Percentiles rank a stretch among this genome's conserved stretches.
phyloP scores from a whole-genome alignment of 2,113 vertebrate species.

The Falco punctatus region DNA sequence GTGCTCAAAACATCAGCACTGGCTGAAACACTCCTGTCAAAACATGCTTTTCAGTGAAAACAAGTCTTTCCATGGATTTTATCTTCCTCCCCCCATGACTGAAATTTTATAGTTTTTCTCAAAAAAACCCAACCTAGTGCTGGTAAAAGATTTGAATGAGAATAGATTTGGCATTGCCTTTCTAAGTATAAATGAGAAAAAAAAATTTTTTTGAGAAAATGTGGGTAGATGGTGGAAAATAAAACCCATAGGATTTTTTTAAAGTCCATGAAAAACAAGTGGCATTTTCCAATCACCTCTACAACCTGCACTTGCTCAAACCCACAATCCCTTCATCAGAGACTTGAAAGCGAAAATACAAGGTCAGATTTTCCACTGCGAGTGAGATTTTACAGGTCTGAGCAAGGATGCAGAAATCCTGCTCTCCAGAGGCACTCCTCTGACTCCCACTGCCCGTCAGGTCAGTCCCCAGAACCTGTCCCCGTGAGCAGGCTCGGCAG shows the following conservation, averaged over 20 bases:
- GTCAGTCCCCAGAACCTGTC: fast-evolving
- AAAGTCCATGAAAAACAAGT: not conserved
- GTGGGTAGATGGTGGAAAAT: not conserved
- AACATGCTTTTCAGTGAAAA: not conserved
- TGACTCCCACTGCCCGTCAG: not conserved
- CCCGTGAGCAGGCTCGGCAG: not conserved
- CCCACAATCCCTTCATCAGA: not conserved
- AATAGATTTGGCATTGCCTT: not conserved
- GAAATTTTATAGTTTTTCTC: not conserved
- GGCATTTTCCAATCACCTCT: not conserved
- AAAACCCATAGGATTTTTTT: fast-evolving
- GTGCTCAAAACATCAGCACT: not conserved
- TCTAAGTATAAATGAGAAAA: not conserved
- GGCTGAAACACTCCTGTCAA: not conserved
- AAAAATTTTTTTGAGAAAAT: not conserved
- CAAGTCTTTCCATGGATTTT: not conserved
- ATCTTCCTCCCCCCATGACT: not conserved
- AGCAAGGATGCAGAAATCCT: not conserved
- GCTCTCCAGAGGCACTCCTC: not conserved
- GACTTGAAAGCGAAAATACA: not conserved
- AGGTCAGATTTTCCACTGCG: not conserved
- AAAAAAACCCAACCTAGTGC: not conserved
- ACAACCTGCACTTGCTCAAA: not conserved
- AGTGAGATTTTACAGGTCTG: not conserved
- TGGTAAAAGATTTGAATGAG: not conserved